Conservation (phyloP, 2,113 vertebrate genomes). For the Pteropus alecto region DNA sequence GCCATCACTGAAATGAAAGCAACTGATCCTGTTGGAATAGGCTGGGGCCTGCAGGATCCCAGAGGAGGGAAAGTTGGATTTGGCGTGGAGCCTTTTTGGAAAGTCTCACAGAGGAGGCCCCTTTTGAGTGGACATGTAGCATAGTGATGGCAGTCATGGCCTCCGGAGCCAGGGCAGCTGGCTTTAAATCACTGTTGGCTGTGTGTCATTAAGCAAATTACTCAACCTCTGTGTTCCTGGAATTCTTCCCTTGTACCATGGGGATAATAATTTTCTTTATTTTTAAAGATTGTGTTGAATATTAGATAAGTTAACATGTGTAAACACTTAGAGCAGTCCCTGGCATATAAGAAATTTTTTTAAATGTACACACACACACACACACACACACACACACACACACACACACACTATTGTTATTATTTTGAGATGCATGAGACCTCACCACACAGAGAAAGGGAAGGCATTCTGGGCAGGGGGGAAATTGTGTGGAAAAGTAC, state of each 20-base stretch:
- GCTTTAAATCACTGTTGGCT: background rate
- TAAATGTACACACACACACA: background rate
- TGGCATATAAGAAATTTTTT: background rate
- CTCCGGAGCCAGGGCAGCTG: background rate
- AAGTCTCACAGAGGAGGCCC: background rate
- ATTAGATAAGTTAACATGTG: background rate
- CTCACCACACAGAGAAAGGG: background rate
- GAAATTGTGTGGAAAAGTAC: background rate
- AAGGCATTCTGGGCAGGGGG: background rate
- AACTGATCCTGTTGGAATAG: accelerated
- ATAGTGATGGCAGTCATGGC: background rate
- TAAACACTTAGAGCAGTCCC: background rate
- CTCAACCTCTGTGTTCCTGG: background rate
- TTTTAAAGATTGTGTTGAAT: background rate
- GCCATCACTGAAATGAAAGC: background rate
- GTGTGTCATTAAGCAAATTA: background rate
- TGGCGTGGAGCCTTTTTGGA: background rate
- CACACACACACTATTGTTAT: background rate
- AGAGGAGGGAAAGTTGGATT: background rate
- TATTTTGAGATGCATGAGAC: background rate
- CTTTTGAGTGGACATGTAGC: background rate
- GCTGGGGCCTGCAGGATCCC: background rate
- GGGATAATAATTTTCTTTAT: background rate
- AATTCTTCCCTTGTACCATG: background rate
- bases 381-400: too few relatives aligned